A percentile compares a stretch with the other conserved stretches of the same genome.
Evolutionary conservation across 92 coral and sea anemone species (phyloP).

Genomic region (Nematostella vectensis): DNA sequence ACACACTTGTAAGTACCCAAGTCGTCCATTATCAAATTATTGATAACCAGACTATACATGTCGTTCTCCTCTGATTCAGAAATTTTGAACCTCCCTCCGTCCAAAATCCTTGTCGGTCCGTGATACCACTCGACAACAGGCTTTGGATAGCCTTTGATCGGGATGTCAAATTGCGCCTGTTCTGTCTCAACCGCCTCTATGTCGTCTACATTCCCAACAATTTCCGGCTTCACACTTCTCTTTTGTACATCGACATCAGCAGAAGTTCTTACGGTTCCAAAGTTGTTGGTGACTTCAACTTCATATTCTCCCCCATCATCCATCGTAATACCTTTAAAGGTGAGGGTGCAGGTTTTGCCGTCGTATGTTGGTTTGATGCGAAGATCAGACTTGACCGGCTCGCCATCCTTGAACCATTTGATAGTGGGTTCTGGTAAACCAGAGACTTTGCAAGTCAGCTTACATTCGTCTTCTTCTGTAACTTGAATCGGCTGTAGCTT

Average conservation of each 20-base stretch:
- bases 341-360: conserved; percentile 34
- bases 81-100: conserved; percentile 44
- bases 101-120: conserved; percentile 46
- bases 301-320: conserved; percentile 78
- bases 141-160: conserved; percentile 66
- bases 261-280: conserved; percentile 57
- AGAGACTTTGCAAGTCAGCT: conserved; percentile 51
- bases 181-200: conserved; percentile 68
- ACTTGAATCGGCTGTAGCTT: conserved; percentile 43
- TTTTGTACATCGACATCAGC: conserved; percentile 44
- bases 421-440: conserved; percentile 41
- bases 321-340: conserved; percentile 39
- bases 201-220: conserved; percentile 61
- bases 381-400: conserved; percentile 45
- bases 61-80: conserved; percentile 48
- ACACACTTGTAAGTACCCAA: conserved; percentile 79
- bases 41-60: conserved; percentile 45
- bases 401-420: conserved; percentile 68
- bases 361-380: conserved; percentile 49
- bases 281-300: conserved; percentile 46
- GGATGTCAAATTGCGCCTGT: conserved; percentile 61
- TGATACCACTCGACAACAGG: conserved; percentile 88
- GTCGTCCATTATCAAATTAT: conserved; percentile 57
- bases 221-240: conserved; percentile 59
- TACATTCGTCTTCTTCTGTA: conserved; percentile 47